Evolutionary conservation across 1,140 invertebrate genomes (phyloP).

Genomic region (Tigriopus japonicus): DNA sequence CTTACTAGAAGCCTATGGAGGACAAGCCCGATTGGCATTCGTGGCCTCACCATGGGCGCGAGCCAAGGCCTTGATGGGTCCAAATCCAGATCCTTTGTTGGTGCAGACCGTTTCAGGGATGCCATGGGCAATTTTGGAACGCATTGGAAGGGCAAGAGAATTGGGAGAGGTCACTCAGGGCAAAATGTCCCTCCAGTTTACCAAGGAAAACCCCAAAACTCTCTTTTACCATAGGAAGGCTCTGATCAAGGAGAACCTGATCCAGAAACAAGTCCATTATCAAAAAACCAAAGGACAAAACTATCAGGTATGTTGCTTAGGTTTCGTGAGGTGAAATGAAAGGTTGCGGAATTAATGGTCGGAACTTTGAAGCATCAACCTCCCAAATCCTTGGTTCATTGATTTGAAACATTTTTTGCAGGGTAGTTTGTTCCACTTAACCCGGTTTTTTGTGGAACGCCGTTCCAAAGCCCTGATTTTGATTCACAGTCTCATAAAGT

Average conservation of each 20-base stretch:
- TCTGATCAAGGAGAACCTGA: constrained; percentile 36
- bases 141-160: constrained; percentile 47
- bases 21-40: constrained; percentile 16
- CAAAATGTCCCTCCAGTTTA: constrained; percentile 31
- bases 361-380: constrained; percentile 23
- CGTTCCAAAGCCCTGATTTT: constrained; percentile 35
- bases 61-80: constrained; percentile 35
- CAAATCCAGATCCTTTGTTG: neutral
- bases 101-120: constrained; percentile 26
- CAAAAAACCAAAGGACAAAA: constrained; percentile 17
- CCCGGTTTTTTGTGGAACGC: constrained; percentile 36
- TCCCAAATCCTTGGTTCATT: constrained; percentile 23
- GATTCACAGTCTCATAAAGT: constrained; percentile 34
- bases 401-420: constrained; percentile 5
- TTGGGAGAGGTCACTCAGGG: constrained; percentile 50
- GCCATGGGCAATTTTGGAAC: constrained; percentile 52
- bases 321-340: no score
- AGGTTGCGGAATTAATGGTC: neutral
- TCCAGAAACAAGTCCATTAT: constrained; percentile 38
- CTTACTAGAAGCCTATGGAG: neutral
- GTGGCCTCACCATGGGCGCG: constrained; percentile 22
- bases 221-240: constrained; percentile 45
- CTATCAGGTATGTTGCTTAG: neutral
- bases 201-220: constrained; percentile 38
- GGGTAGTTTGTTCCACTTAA: constrained; percentile 37